Base-by-base conservation (phyloP, 2,797 vertebrate genomes). In the Cossypha niveicapilla region DNA sequence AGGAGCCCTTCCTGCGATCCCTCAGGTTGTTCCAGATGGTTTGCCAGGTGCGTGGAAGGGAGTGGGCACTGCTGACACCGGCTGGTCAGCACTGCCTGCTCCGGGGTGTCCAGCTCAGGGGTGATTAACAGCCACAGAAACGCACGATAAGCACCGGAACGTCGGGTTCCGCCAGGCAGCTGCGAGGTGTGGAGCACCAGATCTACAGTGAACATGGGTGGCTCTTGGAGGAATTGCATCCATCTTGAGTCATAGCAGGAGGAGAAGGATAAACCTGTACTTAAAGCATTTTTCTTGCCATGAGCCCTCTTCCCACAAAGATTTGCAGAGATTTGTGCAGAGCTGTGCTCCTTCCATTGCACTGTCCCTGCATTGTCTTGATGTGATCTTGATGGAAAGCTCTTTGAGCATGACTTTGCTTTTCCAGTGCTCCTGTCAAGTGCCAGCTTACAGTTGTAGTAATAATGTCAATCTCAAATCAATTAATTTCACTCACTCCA, bases 141-240 rank as follows among this genome's bases (percentile, higher is more conserved):
- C 0, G 3, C 0, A 0, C 0, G 8, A 34, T 34, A 9, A 75
- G 54, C 92, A 73, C 61, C 0, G 2, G 75, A 56, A 75, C 0
- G 1, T 7, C 11, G 3, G 57, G 71, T 54, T 47, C 25, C 0
- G 3, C 57, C 2, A 0, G 2, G 41, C 34, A 27, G 35, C 51
- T 6, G 17, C 0, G 1, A 71, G 74, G 30, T 42, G 79, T 58
- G 87, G 42, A 32, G 51, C 23, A 7, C 47, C 2, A 3, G 18
- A 25, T 37, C 53, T 47, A 13, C 2, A 0, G 11, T 61, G 41
- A 71, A 9, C 41, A 30, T 0, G 15, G 74, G 81, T 1, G 11
- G 51, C 18, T 70, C 1, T 0, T 1, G 1, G 19, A 61, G 83
- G 62, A 68, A 34, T 39, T 41, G 66, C 34, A 25, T 34, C 62